Evolutionary conservation across 2,113 vertebrate genomes (phyloP), one percentile per base, ranked within the genome.

Genomic region (Excalfactoria chinensis): DNA sequence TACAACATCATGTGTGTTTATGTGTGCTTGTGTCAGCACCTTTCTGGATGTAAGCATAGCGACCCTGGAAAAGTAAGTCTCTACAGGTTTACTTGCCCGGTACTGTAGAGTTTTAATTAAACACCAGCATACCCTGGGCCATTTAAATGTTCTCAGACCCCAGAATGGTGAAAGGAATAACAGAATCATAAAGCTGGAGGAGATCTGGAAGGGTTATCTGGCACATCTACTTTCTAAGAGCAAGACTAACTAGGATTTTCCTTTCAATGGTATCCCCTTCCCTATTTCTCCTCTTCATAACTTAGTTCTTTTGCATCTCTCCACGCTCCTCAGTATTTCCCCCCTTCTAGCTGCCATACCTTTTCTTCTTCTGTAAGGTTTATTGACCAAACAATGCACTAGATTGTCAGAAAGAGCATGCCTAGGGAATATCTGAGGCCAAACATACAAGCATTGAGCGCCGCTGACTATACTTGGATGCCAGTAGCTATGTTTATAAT

Each of bases 1-100:
- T 86, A 77, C 87, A 92, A 64, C 81, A 92, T 25, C 41, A 3
- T 4, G 16, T 78, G 89, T 89, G 71, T 70, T 49, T 71, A 71
- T 74, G 73, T 51, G 73, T 67, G 84, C 77, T 74, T 93, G 60
- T 67, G 67, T 93, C 93, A 91, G 85, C 90, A 67, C 60, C 83
- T 91, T 90, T 55, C 68, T 55, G 78, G 41, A 67, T 72, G 77
- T 11, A 69, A 83, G 71, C n/a, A 63, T 23, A 9, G 56, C 69
- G 35, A 83, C 44, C 59, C 86, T 84, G 58, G 76, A 78, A 88
- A 86, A 91, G 80, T 49, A 69, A 44, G 58, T 62, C 53, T 72
- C 21, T 9, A 2, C 51, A 68, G 37, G 16, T 82, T 91, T 70
- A 30, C 48, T 70, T 80, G 28, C 23, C 67, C 20, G 55, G 15